Evolutionary conservation across 2,113 vertebrate species (phyloP), one percentile per base, ranked within the genome.

Genomic region (Pheucticus melanocephalus): DNA sequence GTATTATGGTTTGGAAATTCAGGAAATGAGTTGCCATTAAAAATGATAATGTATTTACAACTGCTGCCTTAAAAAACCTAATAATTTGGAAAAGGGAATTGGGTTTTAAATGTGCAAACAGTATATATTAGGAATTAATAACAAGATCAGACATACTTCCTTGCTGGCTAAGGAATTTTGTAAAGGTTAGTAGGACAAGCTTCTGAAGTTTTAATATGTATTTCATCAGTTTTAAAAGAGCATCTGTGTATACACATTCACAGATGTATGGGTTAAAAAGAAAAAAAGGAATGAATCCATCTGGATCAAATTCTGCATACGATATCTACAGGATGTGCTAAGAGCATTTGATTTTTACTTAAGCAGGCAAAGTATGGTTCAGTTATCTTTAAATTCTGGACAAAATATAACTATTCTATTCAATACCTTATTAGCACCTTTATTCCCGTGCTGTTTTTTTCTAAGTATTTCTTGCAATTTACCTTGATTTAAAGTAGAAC

Each of bases 151-250:
- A 83, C 31, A 57, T 44, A 33, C 25, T 66, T 90, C 53, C 44
- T 86, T 81, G 59, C 76, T 86, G 57, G 37, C 57, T 45, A 71
- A 87, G 30, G 70, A 92, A 89, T 91, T 92, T 51, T 80, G n/a
- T 82, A 79, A 65, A 87, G 35, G 50, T 89, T 86, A 90, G 30
- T 47, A 64, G 59, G 72, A 89, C 33, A 83, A 91, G 60, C 39
- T 92, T 89, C 91, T 85, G 11, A 86, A 86, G 56, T 86, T 95
- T 84, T 86, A 86, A 78, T 78, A 60, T 39, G 39, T 23, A 80
- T 56, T 88, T 90, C 68, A 64, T 56, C 68, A 82, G 51, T 68
- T 92, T 88, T 84, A 54, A 70, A 91, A 57, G 53, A 95, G 89
- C 59, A 82, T 76, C 70, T 89, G 53, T 9, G 24, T 65, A 57